phyloP scores from a whole-genome alignment of 2,888 invertebrate species.

The Dynastes grantii region DNA sequence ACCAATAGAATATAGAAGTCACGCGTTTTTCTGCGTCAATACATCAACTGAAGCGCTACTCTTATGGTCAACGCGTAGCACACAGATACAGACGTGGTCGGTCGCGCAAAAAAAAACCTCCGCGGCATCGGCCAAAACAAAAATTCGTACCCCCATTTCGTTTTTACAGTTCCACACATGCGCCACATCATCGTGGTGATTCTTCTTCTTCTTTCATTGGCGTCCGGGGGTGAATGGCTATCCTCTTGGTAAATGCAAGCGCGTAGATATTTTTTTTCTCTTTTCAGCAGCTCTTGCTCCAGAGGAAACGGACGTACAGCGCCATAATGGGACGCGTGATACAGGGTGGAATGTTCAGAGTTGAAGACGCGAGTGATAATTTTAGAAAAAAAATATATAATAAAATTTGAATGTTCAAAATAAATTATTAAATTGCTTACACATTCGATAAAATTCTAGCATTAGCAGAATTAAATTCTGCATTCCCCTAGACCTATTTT shows the following conservation, averaged over 20 bases:
- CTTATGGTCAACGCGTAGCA: background rate
- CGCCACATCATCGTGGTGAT: slow-evolving; percentile 8
- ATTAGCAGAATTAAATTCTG: no score
- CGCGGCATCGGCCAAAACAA: slow-evolving; percentile 16
- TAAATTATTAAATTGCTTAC: no score
- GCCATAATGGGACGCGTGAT: no score
- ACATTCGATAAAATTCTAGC: no score
- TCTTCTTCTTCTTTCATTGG: background rate
- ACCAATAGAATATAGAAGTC: background rate
- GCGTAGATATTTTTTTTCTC: no score
- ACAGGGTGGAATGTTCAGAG: no score
- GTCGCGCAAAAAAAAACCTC: slow-evolving; percentile 9
- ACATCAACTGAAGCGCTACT: slow-evolving; percentile 38
- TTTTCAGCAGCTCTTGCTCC: no score
- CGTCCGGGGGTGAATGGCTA: background rate
- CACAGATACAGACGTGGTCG: slow-evolving; percentile 9
- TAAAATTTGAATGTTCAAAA: no score
- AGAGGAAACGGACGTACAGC: no score
- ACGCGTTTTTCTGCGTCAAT: slow-evolving; percentile 40
- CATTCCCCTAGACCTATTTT: no score
- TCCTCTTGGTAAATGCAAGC: background rate
- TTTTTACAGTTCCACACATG: slow-evolving; percentile 42
- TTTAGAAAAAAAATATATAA: no score
- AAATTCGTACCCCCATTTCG: slow-evolving; percentile 7
- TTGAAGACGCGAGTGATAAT: no score